Percentiles rank a stretch among this genome's conserved stretches.
phyloP scores from a whole-genome alignment of 53 echinoderm and acorn worm species.

The Echinarachnius parma region DNA sequence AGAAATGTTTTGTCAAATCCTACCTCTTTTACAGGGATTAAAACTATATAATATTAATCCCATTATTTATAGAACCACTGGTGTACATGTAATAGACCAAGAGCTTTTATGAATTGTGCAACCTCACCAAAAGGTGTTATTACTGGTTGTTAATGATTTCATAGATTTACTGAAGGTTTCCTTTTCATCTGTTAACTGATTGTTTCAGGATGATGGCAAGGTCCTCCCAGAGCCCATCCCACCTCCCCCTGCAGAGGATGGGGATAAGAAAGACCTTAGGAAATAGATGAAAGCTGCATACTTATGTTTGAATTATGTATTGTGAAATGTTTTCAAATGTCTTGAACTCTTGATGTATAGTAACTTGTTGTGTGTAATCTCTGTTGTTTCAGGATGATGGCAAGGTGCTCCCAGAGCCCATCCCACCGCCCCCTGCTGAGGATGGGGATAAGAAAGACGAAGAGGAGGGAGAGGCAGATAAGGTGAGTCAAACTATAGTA shows the following conservation, averaged over 20 bases:
- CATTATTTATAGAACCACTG: too few species aligned
- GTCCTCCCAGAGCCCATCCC: constrained; percentile 32
- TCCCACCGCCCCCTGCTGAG: constrained; percentile 8
- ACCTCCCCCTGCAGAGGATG: constrained; percentile 32
- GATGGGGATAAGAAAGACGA: constrained; percentile 5
- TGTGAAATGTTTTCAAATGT: too few species aligned
- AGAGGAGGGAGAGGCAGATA: constrained; percentile 9
- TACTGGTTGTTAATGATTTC: too few species aligned
- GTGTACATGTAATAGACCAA: too few species aligned
- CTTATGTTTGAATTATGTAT: too few species aligned
- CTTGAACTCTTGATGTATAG: too few species aligned
- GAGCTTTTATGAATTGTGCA: too few species aligned
- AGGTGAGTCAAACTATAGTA: neutral
- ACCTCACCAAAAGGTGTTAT: too few species aligned
- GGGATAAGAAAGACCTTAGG: constrained; percentile 26
- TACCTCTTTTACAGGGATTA: too few species aligned
- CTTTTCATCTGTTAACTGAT: neutral
- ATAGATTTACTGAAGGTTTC: too few species aligned
- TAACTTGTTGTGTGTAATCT: neutral
- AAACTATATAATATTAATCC: too few species aligned
- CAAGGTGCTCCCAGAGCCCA: neutral
- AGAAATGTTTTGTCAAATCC: too few species aligned
- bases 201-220: constrained; percentile 20
- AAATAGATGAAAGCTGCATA: neutral
- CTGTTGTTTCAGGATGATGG: neutral